Percentiles rank a stretch among this genome's conserved stretches.
Evolutionary conservation across 2,797 vertebrate genomes (phyloP).

Genomic region (Rhinophrynus dorsalis): DNA sequence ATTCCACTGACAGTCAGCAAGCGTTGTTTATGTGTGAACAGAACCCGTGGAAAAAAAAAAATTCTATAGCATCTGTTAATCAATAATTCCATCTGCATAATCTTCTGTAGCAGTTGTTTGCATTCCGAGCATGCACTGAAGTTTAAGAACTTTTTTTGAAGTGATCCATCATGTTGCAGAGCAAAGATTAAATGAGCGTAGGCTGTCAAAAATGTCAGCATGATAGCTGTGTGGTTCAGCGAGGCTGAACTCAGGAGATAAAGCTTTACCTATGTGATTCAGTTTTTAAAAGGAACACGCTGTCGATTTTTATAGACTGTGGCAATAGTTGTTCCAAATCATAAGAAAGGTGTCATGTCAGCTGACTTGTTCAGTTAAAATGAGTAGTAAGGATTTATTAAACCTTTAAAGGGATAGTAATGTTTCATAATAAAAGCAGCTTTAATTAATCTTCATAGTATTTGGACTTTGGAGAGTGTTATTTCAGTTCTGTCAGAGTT

Average conservation of each 20-base stretch:
- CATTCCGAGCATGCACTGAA: slow-evolving; percentile 26
- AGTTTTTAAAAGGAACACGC: slow-evolving; percentile 16
- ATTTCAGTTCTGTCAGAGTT: too few species aligned
- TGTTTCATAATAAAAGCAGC: too few species aligned
- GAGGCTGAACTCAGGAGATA: slow-evolving; percentile 42
- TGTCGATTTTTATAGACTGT: slow-evolving; percentile 32
- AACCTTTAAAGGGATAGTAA: too few species aligned
- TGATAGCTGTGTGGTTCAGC: slow-evolving; percentile 35
- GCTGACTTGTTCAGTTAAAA: neutral
- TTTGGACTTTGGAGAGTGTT: too few species aligned
- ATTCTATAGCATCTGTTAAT: slow-evolving; percentile 14
- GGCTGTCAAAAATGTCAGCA: slow-evolving; percentile 44
- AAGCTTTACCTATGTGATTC: slow-evolving; percentile 25
- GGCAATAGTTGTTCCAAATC: slow-evolving; percentile 22
- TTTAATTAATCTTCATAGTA: too few species aligned
- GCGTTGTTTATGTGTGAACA: slow-evolving; percentile 7
- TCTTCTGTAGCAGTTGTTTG: neutral
- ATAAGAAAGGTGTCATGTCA: neutral
- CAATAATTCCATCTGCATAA: slow-evolving; percentile 35
- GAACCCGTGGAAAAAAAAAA: neutral
- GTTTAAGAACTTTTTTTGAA: slow-evolving; percentile 25
- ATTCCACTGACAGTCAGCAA: neutral
- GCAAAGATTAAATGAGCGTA: slow-evolving; percentile 38
- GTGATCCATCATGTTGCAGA: slow-evolving; percentile 42
- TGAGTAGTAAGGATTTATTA: slow-evolving; percentile 1